Evolutionary conservation across 2,888 invertebrate species (phyloP), one percentile per base, ranked within the genome.

Genomic region (Zeuzera pyrina): DNA sequence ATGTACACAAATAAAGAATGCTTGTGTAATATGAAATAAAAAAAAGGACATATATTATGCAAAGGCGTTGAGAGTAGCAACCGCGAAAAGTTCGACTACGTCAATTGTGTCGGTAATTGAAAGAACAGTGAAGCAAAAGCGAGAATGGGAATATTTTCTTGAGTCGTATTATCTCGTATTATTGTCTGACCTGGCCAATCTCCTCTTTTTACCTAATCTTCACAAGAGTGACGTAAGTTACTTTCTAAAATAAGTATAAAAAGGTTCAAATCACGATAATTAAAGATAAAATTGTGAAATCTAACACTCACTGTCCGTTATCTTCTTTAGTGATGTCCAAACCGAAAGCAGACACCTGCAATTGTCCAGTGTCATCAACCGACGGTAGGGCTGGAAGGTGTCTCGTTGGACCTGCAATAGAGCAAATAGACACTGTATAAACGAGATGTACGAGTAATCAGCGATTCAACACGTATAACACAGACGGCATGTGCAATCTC

Each of bases 281-380:
- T 8, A 19, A 19, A 19, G 5, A 19, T 19, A 10, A 30, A 15
- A 11, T 12, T 8, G 25, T 19, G 11, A 30, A 21, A 10, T 7
- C 24, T 12, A 25, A 22, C 41, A 84, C 86, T 66, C 56, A 89
- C 88, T 92, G 91, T 39, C 92, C 92, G 43, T 88, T 90, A 54
- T 93, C 93, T 63, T 93, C 93, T 62, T 93, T 93, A 28, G 90
- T 89, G 50, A 91, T 90, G 47, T 93, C 93, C 65, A 91, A 67
- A 30, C 92, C 92, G 61, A 92, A 92, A 1, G 91, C 91, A 38
- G 91, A 91, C 8, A 92, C 89, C 51, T 89, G 84, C 42, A 87
- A 71, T 8, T 86, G 85, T 3, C 88, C 90, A 0, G 91, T 89
- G 52, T 93, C 93, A 39, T 92, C 92, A 0, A 92, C 88, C 0